phyloP scores from a whole-genome alignment of 2,113 vertebrate species.

The Rousettus leschenaultii region DNA sequence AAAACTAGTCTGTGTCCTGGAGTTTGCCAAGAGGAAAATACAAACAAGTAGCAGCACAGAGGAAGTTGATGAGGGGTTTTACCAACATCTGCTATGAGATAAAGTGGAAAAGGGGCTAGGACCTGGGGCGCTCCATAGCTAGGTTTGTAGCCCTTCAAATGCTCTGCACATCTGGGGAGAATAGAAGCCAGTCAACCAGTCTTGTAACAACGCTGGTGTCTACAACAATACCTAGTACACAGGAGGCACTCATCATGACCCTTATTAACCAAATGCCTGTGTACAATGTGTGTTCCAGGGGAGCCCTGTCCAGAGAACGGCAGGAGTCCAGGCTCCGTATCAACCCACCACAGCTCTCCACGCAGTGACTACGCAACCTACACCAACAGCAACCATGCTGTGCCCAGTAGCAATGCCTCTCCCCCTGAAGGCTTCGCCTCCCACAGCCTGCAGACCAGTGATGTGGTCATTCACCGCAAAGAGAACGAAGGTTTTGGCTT shows the following conservation, averaged over 20 bases:
- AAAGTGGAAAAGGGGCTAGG: not conserved
- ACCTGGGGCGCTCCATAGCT: not conserved
- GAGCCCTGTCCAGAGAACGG: slow-evolving; percentile 95
- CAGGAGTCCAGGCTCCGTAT: slow-evolving; percentile 93
- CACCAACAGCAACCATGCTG: slow-evolving; percentile 87
- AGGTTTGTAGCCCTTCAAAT: not conserved
- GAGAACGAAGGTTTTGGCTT: slow-evolving; percentile 99
- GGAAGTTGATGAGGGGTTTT: not conserved
- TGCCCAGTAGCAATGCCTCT: slow-evolving; percentile 80
- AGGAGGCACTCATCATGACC: not conserved
- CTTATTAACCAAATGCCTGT: not conserved
- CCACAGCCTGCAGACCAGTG: slow-evolving; percentile 89
- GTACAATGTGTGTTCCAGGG: slow-evolving; percentile 79
- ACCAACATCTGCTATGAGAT: not conserved
- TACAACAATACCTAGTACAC: not conserved
- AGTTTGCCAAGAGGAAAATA: not conserved
- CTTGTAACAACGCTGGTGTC: too few relatives aligned
- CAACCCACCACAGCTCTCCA: slow-evolving; percentile 97
- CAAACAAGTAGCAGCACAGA: not conserved
- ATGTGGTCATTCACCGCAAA: slow-evolving; percentile 95
- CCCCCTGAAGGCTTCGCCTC: slow-evolving; percentile 84
- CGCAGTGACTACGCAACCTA: slow-evolving; percentile 92
- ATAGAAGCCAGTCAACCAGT: not conserved
- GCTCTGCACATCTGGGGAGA: not conserved
- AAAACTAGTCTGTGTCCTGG: not conserved